These are phyloP conservation scores for Calliphora vicina DNA, from an alignment of 1,140 invertebrate genomes.

Conservation along the genomic window DNA sequence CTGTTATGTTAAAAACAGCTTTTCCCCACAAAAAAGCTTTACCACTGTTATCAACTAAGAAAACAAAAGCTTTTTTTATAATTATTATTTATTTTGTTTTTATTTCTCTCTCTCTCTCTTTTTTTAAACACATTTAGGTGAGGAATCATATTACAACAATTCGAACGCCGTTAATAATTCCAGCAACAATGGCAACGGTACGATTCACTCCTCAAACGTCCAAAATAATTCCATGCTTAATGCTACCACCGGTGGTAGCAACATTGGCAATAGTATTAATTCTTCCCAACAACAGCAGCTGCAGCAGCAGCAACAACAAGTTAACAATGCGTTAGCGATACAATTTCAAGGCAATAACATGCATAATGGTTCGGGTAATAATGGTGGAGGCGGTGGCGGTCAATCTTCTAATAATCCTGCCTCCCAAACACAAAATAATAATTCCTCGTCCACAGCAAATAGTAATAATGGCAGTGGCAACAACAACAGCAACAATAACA, in stretches of 20 bases:
- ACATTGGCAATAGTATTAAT: slow-evolving; percentile 20
- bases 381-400: not conserved
- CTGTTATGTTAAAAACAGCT: too few species aligned
- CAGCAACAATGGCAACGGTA: slow-evolving; percentile 51
- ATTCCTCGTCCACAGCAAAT: not conserved
- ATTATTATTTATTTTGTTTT: not conserved
- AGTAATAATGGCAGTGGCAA: not conserved
- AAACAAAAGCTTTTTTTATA: not conserved
- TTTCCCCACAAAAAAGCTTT: not conserved
- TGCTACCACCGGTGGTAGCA: slow-evolving; percentile 23
- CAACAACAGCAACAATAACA: slow-evolving; percentile 1
- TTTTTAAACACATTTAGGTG: slow-evolving; percentile 45
- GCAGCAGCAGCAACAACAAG: slow-evolving; percentile 27
- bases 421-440: slow-evolving; percentile 6
- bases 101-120: not conserved
- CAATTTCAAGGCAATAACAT: slow-evolving; percentile 14
- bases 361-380: not conserved
- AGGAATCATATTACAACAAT: slow-evolving; percentile 54
- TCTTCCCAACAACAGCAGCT: slow-evolving; percentile 24
- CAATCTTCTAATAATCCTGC: too few species aligned
- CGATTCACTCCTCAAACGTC: slow-evolving; percentile 55
- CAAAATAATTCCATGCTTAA: slow-evolving; percentile 58
- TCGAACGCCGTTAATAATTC: slow-evolving; percentile 40
- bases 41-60: too few species aligned
- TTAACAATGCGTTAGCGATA: slow-evolving; percentile 20